Evolutionary conservation across 2,888 invertebrate genomes (phyloP).

Genomic region (Cheilosia urbana): DNA sequence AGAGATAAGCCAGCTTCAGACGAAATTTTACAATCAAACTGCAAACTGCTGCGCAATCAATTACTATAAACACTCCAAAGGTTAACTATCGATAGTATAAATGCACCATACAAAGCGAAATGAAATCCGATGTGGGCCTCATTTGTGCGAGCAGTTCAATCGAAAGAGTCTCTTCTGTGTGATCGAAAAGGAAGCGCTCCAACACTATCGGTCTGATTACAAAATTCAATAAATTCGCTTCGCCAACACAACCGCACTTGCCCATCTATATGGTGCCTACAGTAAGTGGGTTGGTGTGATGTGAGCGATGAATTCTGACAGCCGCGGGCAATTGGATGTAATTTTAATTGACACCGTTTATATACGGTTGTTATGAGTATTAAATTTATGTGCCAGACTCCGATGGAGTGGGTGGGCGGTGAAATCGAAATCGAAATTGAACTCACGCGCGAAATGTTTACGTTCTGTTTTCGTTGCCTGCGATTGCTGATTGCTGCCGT

Average conservation of each 20-base stretch:
- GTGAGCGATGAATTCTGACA: no score
- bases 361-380: conserved; percentile 52
- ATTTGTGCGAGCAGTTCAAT: conserved; percentile 34
- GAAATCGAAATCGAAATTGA: conserved; percentile 43
- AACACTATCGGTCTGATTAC: conserved; percentile 38
- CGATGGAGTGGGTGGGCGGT: conserved; percentile 39
- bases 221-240: conserved; percentile 31
- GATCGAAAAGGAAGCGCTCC: not conserved
- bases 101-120: conserved; percentile 50
- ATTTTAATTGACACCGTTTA: conserved; percentile 71
- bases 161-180: not conserved
- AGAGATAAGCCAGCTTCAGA: conserved; percentile 31
- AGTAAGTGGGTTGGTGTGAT: not conserved
- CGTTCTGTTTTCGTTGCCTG: conserved; percentile 2
- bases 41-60: conserved; percentile 40
- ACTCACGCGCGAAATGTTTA: conserved; percentile 15
- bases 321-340: conserved; percentile 50
- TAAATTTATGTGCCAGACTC: conserved; percentile 47
- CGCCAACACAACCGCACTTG: not conserved
- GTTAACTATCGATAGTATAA: conserved; percentile 51
- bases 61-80: conserved; percentile 59
- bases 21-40: not conserved
- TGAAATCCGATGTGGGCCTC: conserved; percentile 4
- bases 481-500: conserved; percentile 16
- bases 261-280: not conserved